Conservation (phyloP, 2,113 vertebrate species). For the Pedetes capensis region DNA sequence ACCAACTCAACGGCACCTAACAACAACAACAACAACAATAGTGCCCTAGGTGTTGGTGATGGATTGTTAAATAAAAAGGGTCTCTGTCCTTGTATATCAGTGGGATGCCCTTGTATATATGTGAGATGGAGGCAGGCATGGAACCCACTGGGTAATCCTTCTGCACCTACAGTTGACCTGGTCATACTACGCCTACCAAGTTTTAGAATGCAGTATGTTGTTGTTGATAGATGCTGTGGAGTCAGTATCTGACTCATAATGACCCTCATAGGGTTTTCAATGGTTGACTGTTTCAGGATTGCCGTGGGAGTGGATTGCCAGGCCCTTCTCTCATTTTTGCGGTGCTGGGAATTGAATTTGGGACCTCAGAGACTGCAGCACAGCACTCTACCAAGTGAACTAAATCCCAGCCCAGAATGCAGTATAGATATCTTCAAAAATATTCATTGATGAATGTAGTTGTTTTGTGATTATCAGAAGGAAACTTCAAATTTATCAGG, state of each 20-base stretch:
- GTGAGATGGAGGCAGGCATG: background rate
- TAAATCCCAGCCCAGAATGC: too few relatives aligned
- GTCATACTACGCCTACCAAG: background rate
- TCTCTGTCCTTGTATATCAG: background rate
- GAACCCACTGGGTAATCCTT: background rate
- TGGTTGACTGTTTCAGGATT: too few relatives aligned
- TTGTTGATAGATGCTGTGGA: too few relatives aligned
- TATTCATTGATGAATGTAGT: background rate
- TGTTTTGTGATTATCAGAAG: constrained; percentile 16
- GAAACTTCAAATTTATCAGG: constrained; percentile 42
- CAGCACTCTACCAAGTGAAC: too few relatives aligned
- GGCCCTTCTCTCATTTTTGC: too few relatives aligned
- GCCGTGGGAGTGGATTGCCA: too few relatives aligned
- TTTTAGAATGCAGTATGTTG: background rate
- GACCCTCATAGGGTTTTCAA: too few relatives aligned
- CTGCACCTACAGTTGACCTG: background rate
- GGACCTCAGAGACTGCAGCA: too few relatives aligned
- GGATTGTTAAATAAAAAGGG: background rate
- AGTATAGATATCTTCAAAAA: background rate
- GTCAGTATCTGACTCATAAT: too few relatives aligned
- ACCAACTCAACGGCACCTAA: too few relatives aligned
- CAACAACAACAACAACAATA: too few relatives aligned
- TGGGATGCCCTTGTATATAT: background rate
- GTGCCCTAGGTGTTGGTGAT: background rate
- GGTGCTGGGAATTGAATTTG: too few relatives aligned